Conservation (phyloP, 2,888 invertebrate genomes). For the Latrodectus elegans region DNA sequence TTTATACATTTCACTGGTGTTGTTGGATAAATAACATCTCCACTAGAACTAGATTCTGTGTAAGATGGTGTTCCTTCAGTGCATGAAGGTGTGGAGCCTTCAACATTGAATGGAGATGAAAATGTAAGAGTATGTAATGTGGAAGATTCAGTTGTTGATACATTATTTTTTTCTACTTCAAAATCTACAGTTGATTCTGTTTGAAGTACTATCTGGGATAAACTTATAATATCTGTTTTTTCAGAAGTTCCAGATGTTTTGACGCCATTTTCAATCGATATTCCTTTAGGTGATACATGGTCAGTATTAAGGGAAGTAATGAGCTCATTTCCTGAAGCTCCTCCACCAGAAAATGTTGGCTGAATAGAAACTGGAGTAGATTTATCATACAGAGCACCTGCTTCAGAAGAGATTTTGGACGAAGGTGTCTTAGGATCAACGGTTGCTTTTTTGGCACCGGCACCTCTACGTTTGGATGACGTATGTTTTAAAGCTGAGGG, state of each 20-base stretch:
- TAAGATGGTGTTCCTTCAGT: constrained; percentile 98
- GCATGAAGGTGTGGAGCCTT: constrained; percentile 89
- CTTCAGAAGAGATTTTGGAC: not conserved
- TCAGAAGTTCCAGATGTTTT: not conserved
- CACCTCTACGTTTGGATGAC: constrained; percentile 93
- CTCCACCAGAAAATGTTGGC: not conserved
- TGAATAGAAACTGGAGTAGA: not conserved
- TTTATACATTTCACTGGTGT: constrained; percentile 3
- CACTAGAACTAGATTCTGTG: constrained; percentile 92
- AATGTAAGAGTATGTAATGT: constrained; percentile 71
- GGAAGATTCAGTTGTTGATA: constrained; percentile 70
- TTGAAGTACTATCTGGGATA: constrained; percentile 70
- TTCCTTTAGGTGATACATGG: constrained; percentile 8
- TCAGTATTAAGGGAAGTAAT: constrained; percentile 4
- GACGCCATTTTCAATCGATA: not conserved
- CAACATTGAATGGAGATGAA: constrained; percentile 74
- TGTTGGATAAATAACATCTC: constrained; percentile 69
- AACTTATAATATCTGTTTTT: constrained; percentile 31
- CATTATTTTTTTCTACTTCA: constrained; percentile 71
- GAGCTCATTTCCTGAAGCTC: not conserved
- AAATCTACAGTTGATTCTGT: constrained; percentile 70
- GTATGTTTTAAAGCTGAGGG: constrained; percentile 98
- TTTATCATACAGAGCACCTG: not conserved
- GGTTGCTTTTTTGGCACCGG: constrained; percentile 29
- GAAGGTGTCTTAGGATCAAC: constrained; percentile 21